Percentiles rank a stretch among this genome's conserved stretches.
Evolutionary conservation across 2,113 vertebrate species (phyloP).

Genomic region (Numida meleagris): DNA sequence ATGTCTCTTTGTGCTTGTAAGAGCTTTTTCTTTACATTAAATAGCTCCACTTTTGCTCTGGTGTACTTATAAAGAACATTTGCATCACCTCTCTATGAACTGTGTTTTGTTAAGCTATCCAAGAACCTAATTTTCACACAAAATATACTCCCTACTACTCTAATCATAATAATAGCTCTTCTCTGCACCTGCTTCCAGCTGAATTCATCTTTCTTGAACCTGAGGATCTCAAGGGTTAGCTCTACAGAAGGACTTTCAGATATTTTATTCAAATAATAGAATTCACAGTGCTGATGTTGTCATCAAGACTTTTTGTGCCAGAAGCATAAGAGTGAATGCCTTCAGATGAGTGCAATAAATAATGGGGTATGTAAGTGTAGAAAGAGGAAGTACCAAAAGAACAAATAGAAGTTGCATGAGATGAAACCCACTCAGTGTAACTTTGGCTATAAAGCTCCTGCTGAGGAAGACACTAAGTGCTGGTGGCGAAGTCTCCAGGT

Average conservation of each 20-base stretch:
- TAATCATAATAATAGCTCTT: neutral
- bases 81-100: neutral
- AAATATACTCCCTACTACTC: neutral
- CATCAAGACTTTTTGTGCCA: neutral
- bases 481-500: neutral
- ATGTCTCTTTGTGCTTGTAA: neutral
- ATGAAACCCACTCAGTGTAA: neutral
- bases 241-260: neutral
- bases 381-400: neutral
- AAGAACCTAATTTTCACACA: neutral
- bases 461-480: neutral
- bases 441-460: neutral
- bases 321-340: neutral
- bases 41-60: neutral
- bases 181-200: neutral
- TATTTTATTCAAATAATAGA: neutral
- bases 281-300: neutral
- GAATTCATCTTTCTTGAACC: slow-evolving; percentile 2
- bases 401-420: neutral
- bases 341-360: neutral
- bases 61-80: slow-evolving; percentile 10
- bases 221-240: neutral
- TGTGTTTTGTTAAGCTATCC: slow-evolving; percentile 38
- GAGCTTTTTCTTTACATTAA: slow-evolving; percentile 1
- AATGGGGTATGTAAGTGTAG: neutral